These are phyloP conservation scores for Aleiodes alternator DNA, from an alignment of 2,888 invertebrate genomes.

Conservation along the genomic window DNA sequence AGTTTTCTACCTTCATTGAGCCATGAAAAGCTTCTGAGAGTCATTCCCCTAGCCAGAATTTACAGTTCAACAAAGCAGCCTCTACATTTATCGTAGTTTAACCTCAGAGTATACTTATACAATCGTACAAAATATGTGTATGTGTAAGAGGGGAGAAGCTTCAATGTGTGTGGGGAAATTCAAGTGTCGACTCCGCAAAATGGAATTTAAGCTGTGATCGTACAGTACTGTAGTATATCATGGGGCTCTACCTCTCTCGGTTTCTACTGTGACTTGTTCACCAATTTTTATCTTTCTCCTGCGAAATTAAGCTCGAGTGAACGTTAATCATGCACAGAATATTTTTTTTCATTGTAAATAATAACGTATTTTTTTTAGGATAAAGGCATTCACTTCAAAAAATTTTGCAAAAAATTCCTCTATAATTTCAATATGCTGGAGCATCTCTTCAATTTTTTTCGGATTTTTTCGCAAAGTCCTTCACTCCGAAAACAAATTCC, in stretches of 20 bases:
- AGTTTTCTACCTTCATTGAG: slow-evolving; percentile 1
- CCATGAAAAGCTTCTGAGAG: slow-evolving; percentile 27
- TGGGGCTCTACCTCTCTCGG: slow-evolving; percentile 28
- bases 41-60: neutral
- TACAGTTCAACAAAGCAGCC: slow-evolving; percentile 27
- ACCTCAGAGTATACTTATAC: slow-evolving; percentile 24
- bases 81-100: slow-evolving; percentile 29
- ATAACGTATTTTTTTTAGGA: too few species aligned
- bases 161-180: slow-evolving; percentile 17
- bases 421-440: too few species aligned
- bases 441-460: too few species aligned
- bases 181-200: slow-evolving; percentile 30
- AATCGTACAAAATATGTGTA: slow-evolving; percentile 1
- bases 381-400: too few species aligned
- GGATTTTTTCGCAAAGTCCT: too few species aligned
- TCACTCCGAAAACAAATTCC: too few species aligned
- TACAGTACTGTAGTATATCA: slow-evolving; percentile 51
- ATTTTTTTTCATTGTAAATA: too few species aligned
- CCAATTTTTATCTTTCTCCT: slow-evolving; percentile 6
- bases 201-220: slow-evolving; percentile 56
- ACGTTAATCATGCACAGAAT: too few species aligned
- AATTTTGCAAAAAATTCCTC: too few species aligned
- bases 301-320: neutral
- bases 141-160: neutral
- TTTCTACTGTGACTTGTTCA: slow-evolving; percentile 15